Evolutionary conservation across 2,888 invertebrate species (phyloP), one percentile per base, ranked within the genome.

Genomic region (Drosophila pseudotakahashii): DNA sequence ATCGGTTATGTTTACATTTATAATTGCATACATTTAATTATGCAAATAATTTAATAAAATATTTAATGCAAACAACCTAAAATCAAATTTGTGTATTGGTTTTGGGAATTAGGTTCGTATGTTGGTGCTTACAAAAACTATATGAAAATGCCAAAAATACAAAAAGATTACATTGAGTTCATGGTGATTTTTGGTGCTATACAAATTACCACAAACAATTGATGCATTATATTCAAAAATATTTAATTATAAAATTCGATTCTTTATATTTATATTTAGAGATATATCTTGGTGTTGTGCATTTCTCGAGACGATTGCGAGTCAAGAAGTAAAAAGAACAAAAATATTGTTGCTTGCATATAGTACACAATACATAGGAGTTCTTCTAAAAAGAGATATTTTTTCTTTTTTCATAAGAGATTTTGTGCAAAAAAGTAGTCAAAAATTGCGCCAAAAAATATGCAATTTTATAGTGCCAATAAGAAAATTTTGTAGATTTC

Each of bases 371-470:
- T 89, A 89, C 70, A 83, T 72, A 81, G 71, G 61, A 82, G 62
- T 74, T 82, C 73, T 85, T 78, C 87, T 79, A 85, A 79, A 79
- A 74, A 81, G 74, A 64, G 32, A 34, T 48, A 48, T 69, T 60
- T 69, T 60, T 34, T 60, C 54, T 60, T 44, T 58, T 52, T 75
- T 52, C 13, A 50, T 32, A 85, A 88, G 77, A 83, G 72, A 85
- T 77, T 72, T 76, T 88, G 85, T 89, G 87, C 89, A 89, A 87
- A 89, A 85, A 89, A 85, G 87, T 89, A 80, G 89, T 88, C 83
- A 82, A 84, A 85, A 89, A 89, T 90, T 90, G 89, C 89, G 89
- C 89, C 89, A 89, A 89, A 89, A 89, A 89, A 89, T 89, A 89
- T 89, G 89, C 89, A 89, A 90, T 86, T 80, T 81, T 72, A 88